Percentiles rank a stretch among this genome's conserved stretches.
These are phyloP conservation scores for Siniperca obscura DNA, from an alignment of 2,797 vertebrate species.

Conservation along the genomic window DNA sequence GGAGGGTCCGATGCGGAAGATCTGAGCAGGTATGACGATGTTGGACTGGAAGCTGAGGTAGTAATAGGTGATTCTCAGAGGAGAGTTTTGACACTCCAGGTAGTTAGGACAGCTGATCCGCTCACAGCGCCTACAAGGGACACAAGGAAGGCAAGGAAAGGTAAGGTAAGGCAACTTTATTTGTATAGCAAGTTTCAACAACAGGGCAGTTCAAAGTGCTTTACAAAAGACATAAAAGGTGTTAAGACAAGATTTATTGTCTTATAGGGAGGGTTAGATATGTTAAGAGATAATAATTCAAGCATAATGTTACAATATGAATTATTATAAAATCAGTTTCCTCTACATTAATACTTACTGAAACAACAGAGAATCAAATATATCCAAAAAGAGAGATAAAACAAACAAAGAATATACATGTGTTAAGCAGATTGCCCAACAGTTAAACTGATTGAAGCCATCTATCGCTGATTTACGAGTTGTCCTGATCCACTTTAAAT, in stretches of 20 bases:
- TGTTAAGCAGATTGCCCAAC: neutral
- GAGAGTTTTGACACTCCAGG: slow-evolving; percentile 92
- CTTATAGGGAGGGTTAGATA: neutral
- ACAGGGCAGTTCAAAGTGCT: neutral
- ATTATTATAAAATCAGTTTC: neutral
- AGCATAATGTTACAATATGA: neutral
- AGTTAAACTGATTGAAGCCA: neutral
- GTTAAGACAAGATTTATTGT: neutral
- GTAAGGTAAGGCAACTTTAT: neutral
- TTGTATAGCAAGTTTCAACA: neutral
- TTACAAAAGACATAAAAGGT: neutral
- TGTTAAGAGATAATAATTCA: neutral
- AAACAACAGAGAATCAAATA: neutral
- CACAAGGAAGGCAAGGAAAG: neutral
- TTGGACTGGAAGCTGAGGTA: slow-evolving; percentile 96
- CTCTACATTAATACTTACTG: neutral
- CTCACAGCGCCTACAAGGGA: slow-evolving; percentile 90
- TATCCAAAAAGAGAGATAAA: neutral
- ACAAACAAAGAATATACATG: neutral
- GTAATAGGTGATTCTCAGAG: slow-evolving; percentile 93
- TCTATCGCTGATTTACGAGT: neutral
- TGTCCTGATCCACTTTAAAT: neutral
- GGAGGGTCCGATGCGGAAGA: slow-evolving; percentile 96
- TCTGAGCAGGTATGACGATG: slow-evolving; percentile 93
- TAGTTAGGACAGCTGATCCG: slow-evolving; percentile 90